These are phyloP conservation scores for Phlogophora meticulosa DNA, from an alignment of 2,888 invertebrate species.

Conservation along the genomic window DNA sequence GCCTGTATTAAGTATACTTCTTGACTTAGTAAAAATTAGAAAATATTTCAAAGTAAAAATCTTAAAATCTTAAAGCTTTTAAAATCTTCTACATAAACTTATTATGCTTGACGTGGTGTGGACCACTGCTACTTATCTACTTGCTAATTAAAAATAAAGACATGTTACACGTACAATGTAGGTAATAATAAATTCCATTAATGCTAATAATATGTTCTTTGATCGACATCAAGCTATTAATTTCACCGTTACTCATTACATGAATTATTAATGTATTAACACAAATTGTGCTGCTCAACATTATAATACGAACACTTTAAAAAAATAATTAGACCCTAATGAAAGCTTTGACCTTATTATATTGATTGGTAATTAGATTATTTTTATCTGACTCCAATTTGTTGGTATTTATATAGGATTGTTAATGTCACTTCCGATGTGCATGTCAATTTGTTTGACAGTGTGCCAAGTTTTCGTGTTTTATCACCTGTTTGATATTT, in stretches of 20 bases:
- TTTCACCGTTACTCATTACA: slow-evolving; percentile 50
- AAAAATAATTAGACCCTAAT: slow-evolving; percentile 43
- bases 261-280: slow-evolving; percentile 60
- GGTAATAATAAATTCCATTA: slow-evolving; percentile 46
- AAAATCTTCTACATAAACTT: background rate
- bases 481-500: slow-evolving; percentile 66
- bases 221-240: slow-evolving; percentile 52
- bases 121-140: slow-evolving; percentile 16
- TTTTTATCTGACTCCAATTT: slow-evolving; percentile 69
- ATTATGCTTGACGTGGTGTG: slow-evolving; percentile 8
- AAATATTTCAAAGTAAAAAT: background rate
- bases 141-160: slow-evolving; percentile 30
- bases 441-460: slow-evolving; percentile 69
- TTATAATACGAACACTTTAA: slow-evolving; percentile 29
- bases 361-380: slow-evolving; percentile 62
- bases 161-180: slow-evolving; percentile 3
- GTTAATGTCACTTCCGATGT: slow-evolving; percentile 71
- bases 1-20: too few species aligned
- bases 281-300: slow-evolving; percentile 27
- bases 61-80: background rate
- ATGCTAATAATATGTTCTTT: slow-evolving; percentile 36
- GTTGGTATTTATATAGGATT: slow-evolving; percentile 68
- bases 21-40: background rate
- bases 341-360: slow-evolving; percentile 49
- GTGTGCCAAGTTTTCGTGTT: slow-evolving; percentile 71